phyloP scores from a whole-genome alignment of 2,797 vertebrate genomes.

The Rhinoraja longicauda region DNA sequence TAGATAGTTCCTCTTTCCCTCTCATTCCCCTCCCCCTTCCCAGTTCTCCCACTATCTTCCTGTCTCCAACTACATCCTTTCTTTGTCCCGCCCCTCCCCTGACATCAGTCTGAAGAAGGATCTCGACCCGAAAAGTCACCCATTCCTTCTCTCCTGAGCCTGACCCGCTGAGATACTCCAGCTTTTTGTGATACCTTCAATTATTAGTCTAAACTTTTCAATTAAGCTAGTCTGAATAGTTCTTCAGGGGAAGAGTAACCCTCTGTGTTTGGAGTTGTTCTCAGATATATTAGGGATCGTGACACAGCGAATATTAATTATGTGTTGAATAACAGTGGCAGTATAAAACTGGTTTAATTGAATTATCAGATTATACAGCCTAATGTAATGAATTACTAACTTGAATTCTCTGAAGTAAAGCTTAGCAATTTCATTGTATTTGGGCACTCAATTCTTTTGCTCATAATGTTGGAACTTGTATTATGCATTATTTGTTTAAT shows the following conservation, averaged over 20 bases:
- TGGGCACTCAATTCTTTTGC: not conserved
- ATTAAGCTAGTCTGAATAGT: not conserved
- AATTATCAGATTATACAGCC: not conserved
- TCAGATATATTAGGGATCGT: not conserved
- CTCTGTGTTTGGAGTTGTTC: not conserved
- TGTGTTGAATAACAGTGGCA: not conserved
- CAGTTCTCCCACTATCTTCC: no score
- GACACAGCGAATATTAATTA: not conserved
- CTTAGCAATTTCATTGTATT: not conserved
- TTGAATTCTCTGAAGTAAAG: not conserved
- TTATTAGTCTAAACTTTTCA: not conserved
- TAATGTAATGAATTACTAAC: not conserved
- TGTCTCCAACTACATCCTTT: no score
- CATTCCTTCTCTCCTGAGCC: no score
- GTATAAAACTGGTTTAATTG: not conserved
- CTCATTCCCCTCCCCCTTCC: no score
- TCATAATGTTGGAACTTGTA: not conserved
- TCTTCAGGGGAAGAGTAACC: not conserved
- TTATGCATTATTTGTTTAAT: not conserved
- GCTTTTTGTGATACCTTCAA: no score
- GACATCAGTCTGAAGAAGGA: no score
- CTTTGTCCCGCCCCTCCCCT: no score
- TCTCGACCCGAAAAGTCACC: no score
- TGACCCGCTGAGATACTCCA: no score
- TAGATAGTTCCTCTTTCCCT: no score